Base-by-base conservation (phyloP, 2,797 vertebrate species). In the Smutsia gigantea region DNA sequence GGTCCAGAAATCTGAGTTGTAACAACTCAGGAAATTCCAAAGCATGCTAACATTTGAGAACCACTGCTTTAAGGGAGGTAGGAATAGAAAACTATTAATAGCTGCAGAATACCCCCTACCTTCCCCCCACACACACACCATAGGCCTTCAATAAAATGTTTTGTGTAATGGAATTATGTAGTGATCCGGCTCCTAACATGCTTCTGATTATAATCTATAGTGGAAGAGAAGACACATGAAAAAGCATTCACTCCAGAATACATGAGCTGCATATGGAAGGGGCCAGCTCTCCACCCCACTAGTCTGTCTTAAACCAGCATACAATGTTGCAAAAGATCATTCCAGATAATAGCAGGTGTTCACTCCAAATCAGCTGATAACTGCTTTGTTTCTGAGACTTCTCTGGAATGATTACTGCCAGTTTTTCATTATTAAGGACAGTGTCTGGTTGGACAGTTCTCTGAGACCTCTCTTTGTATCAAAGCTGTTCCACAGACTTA, bases 341-440 rank as follows among this genome's bases (percentile, higher is more conserved):
- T 72, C 74, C 51, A 27, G 29, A 29, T 19, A 96, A 83, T 49
- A 93, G 94, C 57, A 37, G 87, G 86, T 23, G 59, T 72, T 78
- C 75, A 51, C 39, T 86, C 51, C 91, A 88, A 63, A 77, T 85
- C 53, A 68, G 68, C 23, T 81, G 64, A 77, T 77, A 87, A 74
- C 37, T 37, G 71, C 79, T 92, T 82, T 95, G 94, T 77, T 87
- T 92, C 78, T 59, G n/a, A 85, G 85, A 77, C 69, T 68, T 96
- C 79, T 53, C 74, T 68, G 46, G 74, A 64, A 89, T 25, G 27
- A 51, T 83, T 90, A 51, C n/a, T 29, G 57, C 82, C 68, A 75
- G 11, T 85, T 74, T 53, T 92, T 91, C 15, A 31, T 90, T 63
- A 74, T 51, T 29, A 74, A 96, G 46, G 75, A 53, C 31, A 23